These are phyloP conservation scores for Sepiola atlantica DNA, from an alignment of 2,888 invertebrate genomes.

Conservation along the genomic window DNA sequence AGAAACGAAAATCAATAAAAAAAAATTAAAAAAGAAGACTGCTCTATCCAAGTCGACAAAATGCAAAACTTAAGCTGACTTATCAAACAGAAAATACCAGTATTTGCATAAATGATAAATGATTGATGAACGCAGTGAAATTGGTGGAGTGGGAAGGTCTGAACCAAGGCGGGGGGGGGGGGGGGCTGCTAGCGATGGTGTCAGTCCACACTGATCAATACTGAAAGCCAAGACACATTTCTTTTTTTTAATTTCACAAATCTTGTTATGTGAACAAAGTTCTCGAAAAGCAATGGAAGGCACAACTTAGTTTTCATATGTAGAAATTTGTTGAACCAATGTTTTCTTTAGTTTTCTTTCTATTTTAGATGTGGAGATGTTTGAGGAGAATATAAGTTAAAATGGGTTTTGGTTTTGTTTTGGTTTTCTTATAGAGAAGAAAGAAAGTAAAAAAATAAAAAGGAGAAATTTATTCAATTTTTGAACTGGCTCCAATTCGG, in stretches of 20 bases:
- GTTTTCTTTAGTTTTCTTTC: not conserved
- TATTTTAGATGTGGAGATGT: not conserved
- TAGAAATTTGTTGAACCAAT: not conserved
- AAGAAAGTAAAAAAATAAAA: not conserved
- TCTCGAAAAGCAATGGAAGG: not conserved
- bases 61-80: not conserved
- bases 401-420: not conserved
- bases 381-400: not conserved
- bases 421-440: not conserved
- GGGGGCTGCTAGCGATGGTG: accelerated
- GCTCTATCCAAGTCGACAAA: not conserved
- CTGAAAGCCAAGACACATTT: not conserved
- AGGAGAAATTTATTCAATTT: not conserved
- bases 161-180: not conserved
- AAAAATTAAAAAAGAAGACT: not conserved
- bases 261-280: not conserved
- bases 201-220: not conserved
- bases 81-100: conserved; percentile 1
- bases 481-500: not conserved
- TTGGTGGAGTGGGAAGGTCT: not conserved
- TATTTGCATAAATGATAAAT: conserved; percentile 14
- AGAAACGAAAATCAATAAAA: no score
- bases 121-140: not conserved
- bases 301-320: not conserved
- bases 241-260: not conserved